phyloP scores from a whole-genome alignment of 1,140 invertebrate genomes.

The Tetramorium simillimum region DNA sequence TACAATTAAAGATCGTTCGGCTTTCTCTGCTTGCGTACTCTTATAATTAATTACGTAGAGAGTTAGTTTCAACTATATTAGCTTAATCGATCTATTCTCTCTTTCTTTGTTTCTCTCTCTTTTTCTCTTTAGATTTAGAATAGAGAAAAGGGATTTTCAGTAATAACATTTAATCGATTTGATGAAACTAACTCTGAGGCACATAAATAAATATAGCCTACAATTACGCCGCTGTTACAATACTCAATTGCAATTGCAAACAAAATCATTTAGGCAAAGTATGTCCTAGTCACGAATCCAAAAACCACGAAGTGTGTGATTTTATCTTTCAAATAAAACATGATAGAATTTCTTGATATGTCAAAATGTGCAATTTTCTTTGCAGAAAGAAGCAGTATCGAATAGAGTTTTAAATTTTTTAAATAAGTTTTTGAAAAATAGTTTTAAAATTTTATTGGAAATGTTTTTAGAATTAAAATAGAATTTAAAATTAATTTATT shows the following conservation, averaged over 20 bases:
- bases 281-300: not conserved
- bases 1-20: conserved; percentile 33
- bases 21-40: not conserved
- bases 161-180: not conserved
- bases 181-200: conserved; percentile 7
- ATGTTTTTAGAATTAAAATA: not conserved
- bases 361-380: not conserved
- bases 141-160: not conserved
- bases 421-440: too few relatives aligned
- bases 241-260: not conserved
- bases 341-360: not conserved
- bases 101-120: not conserved
- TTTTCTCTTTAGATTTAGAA: not conserved
- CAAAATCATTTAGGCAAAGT: not conserved
- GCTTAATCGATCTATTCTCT: not conserved
- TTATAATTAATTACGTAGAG: conserved; percentile 39
- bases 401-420: not conserved
- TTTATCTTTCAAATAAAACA: not conserved
- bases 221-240: not conserved
- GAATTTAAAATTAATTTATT: not conserved
- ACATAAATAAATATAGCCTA: conserved; percentile 37
- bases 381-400: not conserved
- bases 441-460: not conserved
- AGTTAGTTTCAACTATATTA: conserved; percentile 31
- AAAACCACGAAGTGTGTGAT: too few relatives aligned